A percentile compares a stretch with the other conserved stretches of the same genome.
Conservation (phyloP, 2,888 invertebrate genomes). For the Catocala sponsa region DNA sequence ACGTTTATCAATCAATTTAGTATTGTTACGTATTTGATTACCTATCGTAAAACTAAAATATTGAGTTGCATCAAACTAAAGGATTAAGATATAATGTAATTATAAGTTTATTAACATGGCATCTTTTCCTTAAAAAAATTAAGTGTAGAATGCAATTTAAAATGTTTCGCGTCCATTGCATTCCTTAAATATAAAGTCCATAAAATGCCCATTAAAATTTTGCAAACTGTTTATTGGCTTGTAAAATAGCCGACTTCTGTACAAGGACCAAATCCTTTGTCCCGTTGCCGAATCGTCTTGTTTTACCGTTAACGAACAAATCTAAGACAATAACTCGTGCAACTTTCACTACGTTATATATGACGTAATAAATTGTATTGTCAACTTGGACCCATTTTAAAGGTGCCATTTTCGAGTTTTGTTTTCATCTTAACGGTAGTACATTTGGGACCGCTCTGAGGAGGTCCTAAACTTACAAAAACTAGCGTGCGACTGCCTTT, state of each 20-base stretch:
- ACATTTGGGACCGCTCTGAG: slow-evolving; percentile 61
- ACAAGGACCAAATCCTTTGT: slow-evolving; percentile 69
- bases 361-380: slow-evolving; percentile 82
- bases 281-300: slow-evolving; percentile 62
- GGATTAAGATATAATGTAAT: too few species aligned
- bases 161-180: slow-evolving; percentile 27
- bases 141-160: background rate
- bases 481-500: slow-evolving; percentile 70
- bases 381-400: slow-evolving; percentile 62
- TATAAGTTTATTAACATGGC: too few species aligned
- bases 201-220: slow-evolving; percentile 70
- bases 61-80: too few species aligned
- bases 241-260: slow-evolving; percentile 76
- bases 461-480: slow-evolving; percentile 75
- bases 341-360: slow-evolving; percentile 86
- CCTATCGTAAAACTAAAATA: too few species aligned
- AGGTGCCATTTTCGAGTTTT: slow-evolving; percentile 64
- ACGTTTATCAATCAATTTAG: too few species aligned
- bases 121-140: background rate
- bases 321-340: slow-evolving; percentile 67
- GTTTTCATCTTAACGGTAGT: slow-evolving; percentile 84
- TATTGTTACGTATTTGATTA: too few species aligned
- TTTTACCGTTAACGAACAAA: slow-evolving; percentile 77
- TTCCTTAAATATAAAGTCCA: slow-evolving; percentile 53
- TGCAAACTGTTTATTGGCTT: slow-evolving; percentile 75